Percentiles rank a stretch among this genome's conserved stretches.
phyloP scores from a whole-genome alignment of 2,888 invertebrate genomes.

The Thecocarcelia acutangulata region DNA sequence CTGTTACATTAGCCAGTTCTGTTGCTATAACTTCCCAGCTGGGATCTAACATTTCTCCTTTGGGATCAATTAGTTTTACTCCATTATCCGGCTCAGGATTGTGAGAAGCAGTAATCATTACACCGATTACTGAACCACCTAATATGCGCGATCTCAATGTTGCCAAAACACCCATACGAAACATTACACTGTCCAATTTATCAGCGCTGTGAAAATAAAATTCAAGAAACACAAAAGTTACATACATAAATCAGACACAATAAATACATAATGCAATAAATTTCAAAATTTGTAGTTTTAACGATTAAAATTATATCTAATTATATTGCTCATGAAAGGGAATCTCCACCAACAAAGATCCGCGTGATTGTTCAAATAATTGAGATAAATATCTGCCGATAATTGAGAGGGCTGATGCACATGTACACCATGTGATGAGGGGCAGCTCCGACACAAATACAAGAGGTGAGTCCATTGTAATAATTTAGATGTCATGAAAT shows the following conservation, averaged over 20 bases:
- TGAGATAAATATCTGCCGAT: too few relatives aligned
- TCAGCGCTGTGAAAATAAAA: conserved; percentile 86
- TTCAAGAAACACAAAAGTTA: too few relatives aligned
- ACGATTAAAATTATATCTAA: too few relatives aligned
- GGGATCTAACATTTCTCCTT: conserved; percentile 97
- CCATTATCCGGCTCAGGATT: conserved; percentile 98
- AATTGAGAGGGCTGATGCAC: too few relatives aligned
- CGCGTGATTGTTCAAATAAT: too few relatives aligned
- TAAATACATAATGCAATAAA: not conserved
- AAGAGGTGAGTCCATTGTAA: too few relatives aligned
- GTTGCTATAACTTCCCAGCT: conserved; percentile 96
- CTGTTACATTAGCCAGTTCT: conserved; percentile 91
- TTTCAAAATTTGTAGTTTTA: too few relatives aligned
- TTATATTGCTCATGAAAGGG: too few relatives aligned
- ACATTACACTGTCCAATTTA: conserved; percentile 94
- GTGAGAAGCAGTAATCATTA: conserved; percentile 99
- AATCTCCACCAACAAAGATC: too few relatives aligned
- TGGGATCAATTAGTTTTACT: conserved; percentile 96
- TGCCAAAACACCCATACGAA: conserved; percentile 96
- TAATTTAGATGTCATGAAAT: too few relatives aligned
- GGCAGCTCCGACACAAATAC: too few relatives aligned
- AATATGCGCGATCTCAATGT: conserved; percentile 92
- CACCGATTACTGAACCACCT: conserved; percentile 93
- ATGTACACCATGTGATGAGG: too few relatives aligned
- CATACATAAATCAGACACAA: not conserved